phyloP scores from a whole-genome alignment of 2,797 vertebrate genomes.

The Oreonectes daqikongensis region DNA sequence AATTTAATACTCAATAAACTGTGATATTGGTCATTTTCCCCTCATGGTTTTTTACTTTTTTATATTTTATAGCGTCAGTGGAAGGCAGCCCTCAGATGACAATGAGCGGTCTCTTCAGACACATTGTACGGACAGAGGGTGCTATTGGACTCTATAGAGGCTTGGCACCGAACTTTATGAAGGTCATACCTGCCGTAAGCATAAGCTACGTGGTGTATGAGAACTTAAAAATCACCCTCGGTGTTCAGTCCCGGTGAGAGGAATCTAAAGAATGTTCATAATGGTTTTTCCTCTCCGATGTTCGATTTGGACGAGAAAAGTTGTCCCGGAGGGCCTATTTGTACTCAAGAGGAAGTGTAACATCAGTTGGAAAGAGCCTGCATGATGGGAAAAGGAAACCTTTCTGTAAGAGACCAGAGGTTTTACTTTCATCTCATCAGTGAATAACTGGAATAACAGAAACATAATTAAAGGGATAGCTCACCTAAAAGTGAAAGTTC shows the following conservation, averaged over 20 bases:
- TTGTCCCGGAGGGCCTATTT: not conserved
- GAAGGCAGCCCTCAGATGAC: slow-evolving; percentile 81
- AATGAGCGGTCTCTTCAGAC: slow-evolving; percentile 84
- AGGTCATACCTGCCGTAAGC: slow-evolving; percentile 90
- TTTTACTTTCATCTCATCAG: slow-evolving; percentile 41
- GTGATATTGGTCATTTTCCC: not conserved
- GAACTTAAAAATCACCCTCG: slow-evolving; percentile 85
- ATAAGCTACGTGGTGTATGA: slow-evolving; percentile 92
- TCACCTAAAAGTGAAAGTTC: not conserved
- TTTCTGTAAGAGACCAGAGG: slow-evolving; percentile 13
- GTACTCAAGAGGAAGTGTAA: not conserved
- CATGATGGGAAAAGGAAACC: not conserved
- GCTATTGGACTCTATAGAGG: slow-evolving; percentile 85
- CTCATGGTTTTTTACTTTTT: not conserved
- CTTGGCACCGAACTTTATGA: slow-evolving; percentile 90
- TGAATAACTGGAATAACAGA: slow-evolving; percentile 43
- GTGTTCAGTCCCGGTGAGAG: slow-evolving; percentile 80
- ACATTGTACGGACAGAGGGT: slow-evolving; percentile 86
- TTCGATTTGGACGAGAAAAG: slow-evolving; percentile 30
- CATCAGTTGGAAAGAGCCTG: not conserved
- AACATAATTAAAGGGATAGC: slow-evolving; percentile 59
- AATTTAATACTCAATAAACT: not conserved
- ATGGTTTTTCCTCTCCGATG: not conserved
- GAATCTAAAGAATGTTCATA: not conserved
- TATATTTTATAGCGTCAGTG: slow-evolving; percentile 71